Conservation (phyloP, 2,113 vertebrate genomes). For the Saguinus midas region DNA sequence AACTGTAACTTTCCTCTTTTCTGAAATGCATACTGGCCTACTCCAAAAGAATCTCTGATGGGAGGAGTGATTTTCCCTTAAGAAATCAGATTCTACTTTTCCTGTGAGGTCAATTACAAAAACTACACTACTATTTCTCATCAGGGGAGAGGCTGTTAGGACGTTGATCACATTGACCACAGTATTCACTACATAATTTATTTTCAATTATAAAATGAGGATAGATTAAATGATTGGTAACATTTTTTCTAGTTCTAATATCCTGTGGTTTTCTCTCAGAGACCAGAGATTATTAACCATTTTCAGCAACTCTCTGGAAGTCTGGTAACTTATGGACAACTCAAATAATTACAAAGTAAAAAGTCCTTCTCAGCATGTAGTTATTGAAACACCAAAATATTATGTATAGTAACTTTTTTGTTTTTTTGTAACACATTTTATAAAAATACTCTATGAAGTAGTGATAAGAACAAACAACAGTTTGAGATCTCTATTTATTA, state of each 20-base stretch:
- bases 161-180: background rate
- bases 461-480: background rate
- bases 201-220: slow-evolving; percentile 37
- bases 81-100: background rate
- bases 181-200: background rate
- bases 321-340: background rate
- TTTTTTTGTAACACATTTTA: background rate
- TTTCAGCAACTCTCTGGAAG: background rate
- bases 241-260: background rate
- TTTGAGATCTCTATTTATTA: background rate
- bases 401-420: background rate
- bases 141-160: background rate
- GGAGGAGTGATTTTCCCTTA: background rate
- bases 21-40: background rate
- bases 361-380: background rate
- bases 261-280: background rate
- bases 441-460: background rate
- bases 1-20: background rate
- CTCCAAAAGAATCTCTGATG: background rate
- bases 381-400: background rate
- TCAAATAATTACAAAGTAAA: slow-evolving; percentile 15
- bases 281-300: background rate
- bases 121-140: background rate
- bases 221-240: background rate
- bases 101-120: background rate